Conservation (phyloP, 2,888 invertebrate genomes). For the Junonia oenone region DNA sequence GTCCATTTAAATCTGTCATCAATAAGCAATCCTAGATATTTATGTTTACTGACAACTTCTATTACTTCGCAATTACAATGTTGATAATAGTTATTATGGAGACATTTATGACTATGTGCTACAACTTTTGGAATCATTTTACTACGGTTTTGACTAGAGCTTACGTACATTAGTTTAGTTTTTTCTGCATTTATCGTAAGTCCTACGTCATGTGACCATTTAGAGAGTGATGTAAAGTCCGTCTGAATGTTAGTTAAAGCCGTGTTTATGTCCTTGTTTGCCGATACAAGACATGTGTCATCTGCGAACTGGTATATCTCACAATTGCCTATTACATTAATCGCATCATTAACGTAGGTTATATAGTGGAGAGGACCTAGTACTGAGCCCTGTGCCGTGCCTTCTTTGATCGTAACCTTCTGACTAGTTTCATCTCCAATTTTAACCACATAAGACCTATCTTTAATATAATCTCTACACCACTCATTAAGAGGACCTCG, state of each 20-base stretch:
- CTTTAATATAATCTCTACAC: neutral
- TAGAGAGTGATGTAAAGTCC: neutral
- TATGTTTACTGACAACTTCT: neutral
- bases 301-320: conserved; percentile 3
- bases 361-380: neutral
- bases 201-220: neutral
- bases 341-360: neutral
- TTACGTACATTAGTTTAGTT: neutral
- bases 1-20: neutral
- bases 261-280: neutral
- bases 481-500: neutral
- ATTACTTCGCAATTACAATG: neutral
- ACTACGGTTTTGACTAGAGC: neutral
- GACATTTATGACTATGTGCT: neutral
- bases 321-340: neutral
- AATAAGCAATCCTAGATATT: neutral
- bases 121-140: neutral
- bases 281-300: neutral
- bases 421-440: neutral
- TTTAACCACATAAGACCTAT: neutral
- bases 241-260: neutral
- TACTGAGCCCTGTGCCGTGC: conserved; percentile 1
- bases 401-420: neutral
- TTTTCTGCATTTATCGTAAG: neutral
- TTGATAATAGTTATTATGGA: neutral